Evolutionary conservation across 2,113 vertebrate genomes (phyloP).

Genomic region (Dicentrarchus labrax): DNA sequence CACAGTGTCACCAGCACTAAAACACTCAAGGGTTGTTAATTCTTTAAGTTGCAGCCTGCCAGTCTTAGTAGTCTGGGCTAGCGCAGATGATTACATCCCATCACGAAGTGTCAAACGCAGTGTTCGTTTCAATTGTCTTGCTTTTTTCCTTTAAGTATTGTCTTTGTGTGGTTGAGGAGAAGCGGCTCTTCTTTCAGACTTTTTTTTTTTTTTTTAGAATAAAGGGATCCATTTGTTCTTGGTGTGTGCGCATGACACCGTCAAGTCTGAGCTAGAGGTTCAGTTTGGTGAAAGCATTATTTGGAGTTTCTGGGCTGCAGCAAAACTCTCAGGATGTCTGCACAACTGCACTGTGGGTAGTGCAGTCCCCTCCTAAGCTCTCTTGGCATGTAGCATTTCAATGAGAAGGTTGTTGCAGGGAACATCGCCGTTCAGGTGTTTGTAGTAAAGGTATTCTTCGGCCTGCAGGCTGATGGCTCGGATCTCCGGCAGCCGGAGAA

Average conservation of each 20-base stretch:
- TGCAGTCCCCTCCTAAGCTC: conserved; percentile 86
- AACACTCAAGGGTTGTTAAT: conserved; percentile 49
- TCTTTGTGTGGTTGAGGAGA: conserved; percentile 49
- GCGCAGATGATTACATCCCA: conserved; percentile 41
- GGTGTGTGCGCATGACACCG: conserved; percentile 19
- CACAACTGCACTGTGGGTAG: conserved; percentile 30
- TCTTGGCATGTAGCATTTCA: conserved; percentile 99
- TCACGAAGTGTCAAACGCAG: conserved; percentile 47
- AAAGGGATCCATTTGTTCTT: conserved; percentile 58
- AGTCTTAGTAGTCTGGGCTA: conserved; percentile 55
- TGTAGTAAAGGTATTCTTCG: conserved; percentile 99
- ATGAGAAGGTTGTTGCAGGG: conserved; percentile 99
- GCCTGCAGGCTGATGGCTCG: conserved; percentile 98
- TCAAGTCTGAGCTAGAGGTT: conserved; percentile 43
- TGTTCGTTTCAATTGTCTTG: conserved; percentile 60
- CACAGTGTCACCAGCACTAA: conserved; percentile 50
- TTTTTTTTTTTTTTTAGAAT: conserved; percentile 42
- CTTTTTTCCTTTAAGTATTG: conserved; percentile 32
- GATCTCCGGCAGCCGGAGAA: conserved; percentile 96
- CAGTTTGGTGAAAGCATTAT: conserved; percentile 55
- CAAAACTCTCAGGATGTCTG: conserved; percentile 26
- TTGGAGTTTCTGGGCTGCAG: conserved; percentile 51
- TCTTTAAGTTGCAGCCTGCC: conserved; percentile 54
- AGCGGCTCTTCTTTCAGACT: conserved; percentile 11
- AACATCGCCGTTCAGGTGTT: conserved; percentile 99